A percentile compares a stretch with the other conserved stretches of the same genome.
phyloP scores from a whole-genome alignment of 2,113 vertebrate genomes.

The Periophthalmus modestus region DNA sequence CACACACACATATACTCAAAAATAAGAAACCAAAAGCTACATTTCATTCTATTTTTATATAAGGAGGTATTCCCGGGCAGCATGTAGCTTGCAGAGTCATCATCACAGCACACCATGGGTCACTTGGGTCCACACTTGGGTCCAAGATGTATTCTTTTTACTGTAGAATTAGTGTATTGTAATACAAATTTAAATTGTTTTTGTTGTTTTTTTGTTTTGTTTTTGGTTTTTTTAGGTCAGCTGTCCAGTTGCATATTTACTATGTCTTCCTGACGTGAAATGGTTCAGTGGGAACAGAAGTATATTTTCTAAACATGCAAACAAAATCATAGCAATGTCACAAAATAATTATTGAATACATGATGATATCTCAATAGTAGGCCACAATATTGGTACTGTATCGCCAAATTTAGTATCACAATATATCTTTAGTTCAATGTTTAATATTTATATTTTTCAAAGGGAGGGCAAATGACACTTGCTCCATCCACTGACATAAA shows the following conservation, averaged over 20 bases:
- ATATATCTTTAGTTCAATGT: too few species aligned
- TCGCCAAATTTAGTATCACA: too few species aligned
- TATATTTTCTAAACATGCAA: conserved; percentile 23
- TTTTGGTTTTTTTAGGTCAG: conserved; percentile 26
- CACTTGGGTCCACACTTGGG: neutral
- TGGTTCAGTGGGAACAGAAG: conserved; percentile 27
- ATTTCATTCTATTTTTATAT: neutral
- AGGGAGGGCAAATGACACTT: too few species aligned
- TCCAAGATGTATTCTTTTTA: neutral
- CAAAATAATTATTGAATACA: too few species aligned
- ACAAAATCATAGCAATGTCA: too few species aligned
- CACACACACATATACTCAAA: too few species aligned
- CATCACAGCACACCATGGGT: neutral
- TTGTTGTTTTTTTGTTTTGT: too few species aligned
- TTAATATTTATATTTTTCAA: too few species aligned
- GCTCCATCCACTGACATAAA: too few species aligned
- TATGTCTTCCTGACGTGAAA: conserved; percentile 53
- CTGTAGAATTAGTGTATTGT: neutral
- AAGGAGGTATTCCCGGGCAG: neutral
- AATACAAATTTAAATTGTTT: neutral
- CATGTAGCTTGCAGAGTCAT: neutral
- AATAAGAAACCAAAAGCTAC: too few species aligned
- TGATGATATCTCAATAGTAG: too few species aligned
- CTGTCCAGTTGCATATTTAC: conserved; percentile 50
- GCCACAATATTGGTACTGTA: too few species aligned